Percentiles rank a stretch among this genome's conserved stretches.
These are phyloP conservation scores for Magallana gigas DNA, from an alignment of 1,140 invertebrate species.

Conservation along the genomic window DNA sequence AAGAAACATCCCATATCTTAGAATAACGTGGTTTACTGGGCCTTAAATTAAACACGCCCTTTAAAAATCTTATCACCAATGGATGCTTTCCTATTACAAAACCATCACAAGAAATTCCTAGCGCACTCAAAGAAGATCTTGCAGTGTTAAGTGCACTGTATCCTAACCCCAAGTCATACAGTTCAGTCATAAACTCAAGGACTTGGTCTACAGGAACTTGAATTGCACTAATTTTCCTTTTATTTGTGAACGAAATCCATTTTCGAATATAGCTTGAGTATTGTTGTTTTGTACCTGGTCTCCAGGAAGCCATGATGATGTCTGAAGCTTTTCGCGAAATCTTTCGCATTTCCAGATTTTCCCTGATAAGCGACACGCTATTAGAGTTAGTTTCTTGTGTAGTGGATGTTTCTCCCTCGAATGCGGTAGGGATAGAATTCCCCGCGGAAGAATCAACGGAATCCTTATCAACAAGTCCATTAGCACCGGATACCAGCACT, in stretches of 20 bases:
- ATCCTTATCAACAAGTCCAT: constrained; percentile 39
- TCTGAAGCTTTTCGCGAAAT: constrained; percentile 44
- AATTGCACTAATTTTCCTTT: constrained; percentile 58
- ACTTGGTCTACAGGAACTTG: constrained; percentile 42
- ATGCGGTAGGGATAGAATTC: neutral
- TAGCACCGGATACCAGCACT: neutral
- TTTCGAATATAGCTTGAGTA: constrained; percentile 48
- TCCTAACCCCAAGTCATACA: constrained; percentile 43
- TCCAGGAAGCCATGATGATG: constrained; percentile 30
- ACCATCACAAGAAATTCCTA: constrained; percentile 39
- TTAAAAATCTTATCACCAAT: constrained; percentile 42
- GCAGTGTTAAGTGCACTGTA: constrained; percentile 59
- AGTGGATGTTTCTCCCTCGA: too few species aligned
- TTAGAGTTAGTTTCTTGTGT: neutral
- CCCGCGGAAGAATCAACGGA: constrained; percentile 49
- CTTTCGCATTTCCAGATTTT: neutral
- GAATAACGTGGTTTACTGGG: constrained; percentile 12
- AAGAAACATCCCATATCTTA: constrained; percentile 34
- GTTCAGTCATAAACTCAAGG: constrained; percentile 51
- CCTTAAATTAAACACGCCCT: constrained; percentile 43
- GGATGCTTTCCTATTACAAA: constrained; percentile 52
- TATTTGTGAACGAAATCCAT: constrained; percentile 57
- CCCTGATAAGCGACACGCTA: too few species aligned
- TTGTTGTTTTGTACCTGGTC: constrained; percentile 50
- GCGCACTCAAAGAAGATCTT: constrained; percentile 49